Base-by-base conservation (phyloP, 2,113 vertebrate species). In the Scomber colias region DNA sequence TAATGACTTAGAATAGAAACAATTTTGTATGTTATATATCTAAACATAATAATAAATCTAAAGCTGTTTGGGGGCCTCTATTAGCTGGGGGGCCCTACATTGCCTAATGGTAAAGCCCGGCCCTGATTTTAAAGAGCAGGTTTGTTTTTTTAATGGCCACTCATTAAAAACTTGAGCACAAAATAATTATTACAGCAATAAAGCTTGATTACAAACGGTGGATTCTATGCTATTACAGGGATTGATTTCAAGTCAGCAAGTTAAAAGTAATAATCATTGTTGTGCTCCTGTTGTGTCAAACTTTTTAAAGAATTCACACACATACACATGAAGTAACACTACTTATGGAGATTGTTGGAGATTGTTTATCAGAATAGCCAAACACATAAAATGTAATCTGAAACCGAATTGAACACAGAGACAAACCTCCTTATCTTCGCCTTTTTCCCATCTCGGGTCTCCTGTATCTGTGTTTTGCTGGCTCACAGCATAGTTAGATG, bases 131-230 rank as follows among this genome's bases (percentile, higher is more conserved):
- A 79, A 55, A 71, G 60, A 54, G 31, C 67, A 59, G 67, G 62
- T 83, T 75, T 89, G 78, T 86, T 84, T 82, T 40, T 81, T 84
- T 83, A 85, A 92, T 78, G 56, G 44, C 8, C 60, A 21, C 66
- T 85, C 81, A 87, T 90, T 92, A 92, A 63, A 81, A 59, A 77
- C 50, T 30, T 85, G 86, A 82, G 79, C 71, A 62, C 77, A 84
- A 89, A 84, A 90, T 81, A 78, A 88, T 89, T 88, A 84, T 67
- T 74, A 73, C 63, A 48, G 65, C 69, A 76, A 82, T 85, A 66
- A 77, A 84, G 73, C 70, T 81, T 77, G 82, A 90, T 91, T 85
- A 68, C 48, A 81, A 54, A 79, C 68, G 24, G 12, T 64, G 21
- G 44, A 56, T 71, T 84, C 67, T 53, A 68, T 44, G 40, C 61